Percentiles rank a stretch among this genome's conserved stretches.
These are phyloP conservation scores for Psilopsiagon aymara DNA, from an alignment of 2,113 vertebrate species.

Conservation along the genomic window DNA sequence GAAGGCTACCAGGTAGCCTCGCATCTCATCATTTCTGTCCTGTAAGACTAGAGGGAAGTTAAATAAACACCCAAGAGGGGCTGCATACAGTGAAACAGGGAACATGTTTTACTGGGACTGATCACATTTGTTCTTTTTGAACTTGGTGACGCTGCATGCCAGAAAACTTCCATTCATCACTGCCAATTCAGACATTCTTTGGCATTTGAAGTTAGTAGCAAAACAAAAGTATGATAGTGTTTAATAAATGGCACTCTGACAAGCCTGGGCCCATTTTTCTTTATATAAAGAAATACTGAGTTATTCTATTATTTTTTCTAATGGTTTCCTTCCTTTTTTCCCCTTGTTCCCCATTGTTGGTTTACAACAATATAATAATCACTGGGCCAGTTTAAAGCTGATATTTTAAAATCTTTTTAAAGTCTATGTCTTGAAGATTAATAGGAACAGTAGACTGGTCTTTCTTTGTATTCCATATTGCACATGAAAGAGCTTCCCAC, in stretches of 20 bases:
- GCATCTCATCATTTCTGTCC: neutral
- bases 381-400: neutral
- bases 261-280: neutral
- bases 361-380: neutral
- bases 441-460: neutral
- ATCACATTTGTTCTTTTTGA: constrained; percentile 20
- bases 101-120: neutral
- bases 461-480: neutral
- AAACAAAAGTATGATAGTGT: constrained; percentile 36
- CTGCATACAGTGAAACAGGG: neutral
- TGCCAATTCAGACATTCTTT: neutral
- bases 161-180: constrained; percentile 37
- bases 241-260: constrained; percentile 46
- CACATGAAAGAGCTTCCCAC: constrained; percentile 24
- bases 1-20: neutral
- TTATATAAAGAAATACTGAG: neutral
- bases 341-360: neutral
- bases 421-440: neutral
- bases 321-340: constrained; percentile 36
- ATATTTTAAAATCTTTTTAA: neutral
- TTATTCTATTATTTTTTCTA: constrained; percentile 30
- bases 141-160: neutral
- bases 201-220: constrained; percentile 42
- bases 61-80: constrained; percentile 11
- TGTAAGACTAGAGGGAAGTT: neutral